phyloP scores from a whole-genome alignment of 2,797 vertebrate genomes.

The Peromyscus nudipes region DNA sequence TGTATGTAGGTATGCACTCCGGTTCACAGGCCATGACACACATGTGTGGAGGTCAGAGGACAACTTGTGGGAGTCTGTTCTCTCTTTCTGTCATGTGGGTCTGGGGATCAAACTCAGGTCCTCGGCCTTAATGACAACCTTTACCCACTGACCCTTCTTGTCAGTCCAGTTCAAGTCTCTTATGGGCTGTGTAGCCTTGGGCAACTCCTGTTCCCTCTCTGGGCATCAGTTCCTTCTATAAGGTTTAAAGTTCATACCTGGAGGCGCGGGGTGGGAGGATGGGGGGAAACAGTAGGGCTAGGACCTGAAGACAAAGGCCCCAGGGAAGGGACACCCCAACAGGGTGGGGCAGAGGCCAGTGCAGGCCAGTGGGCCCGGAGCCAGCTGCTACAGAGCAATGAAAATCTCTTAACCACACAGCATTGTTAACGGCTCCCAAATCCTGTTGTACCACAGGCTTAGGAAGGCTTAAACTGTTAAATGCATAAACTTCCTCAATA shows the following conservation, averaged over 20 bases:
- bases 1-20: not conserved
- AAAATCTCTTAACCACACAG: slow-evolving; percentile 88
- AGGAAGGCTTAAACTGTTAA: slow-evolving; percentile 90
- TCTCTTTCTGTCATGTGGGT: not conserved
- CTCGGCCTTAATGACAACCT: not conserved
- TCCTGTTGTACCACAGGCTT: slow-evolving; percentile 89
- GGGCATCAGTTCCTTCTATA: not conserved
- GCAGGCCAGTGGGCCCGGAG: not conserved
- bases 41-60: not conserved
- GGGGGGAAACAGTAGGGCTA: slow-evolving; percentile 68
- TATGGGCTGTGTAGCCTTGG: slow-evolving; percentile 44
- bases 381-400: slow-evolving; percentile 81
- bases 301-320: not conserved
- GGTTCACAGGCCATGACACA: not conserved
- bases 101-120: not conserved
- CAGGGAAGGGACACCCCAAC: not conserved
- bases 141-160: not conserved
- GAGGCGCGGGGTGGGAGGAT: slow-evolving; percentile 35
- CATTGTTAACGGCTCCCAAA: slow-evolving; percentile 90
- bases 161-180: slow-evolving; percentile 10
- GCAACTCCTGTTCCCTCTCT: slow-evolving; percentile 4
- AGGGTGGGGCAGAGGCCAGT: slow-evolving; percentile 38
- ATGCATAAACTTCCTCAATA: slow-evolving; percentile 89
- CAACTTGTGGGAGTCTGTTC: not conserved
- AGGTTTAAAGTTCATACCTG: slow-evolving; percentile 50